Conservation (phyloP, 1,140 invertebrate genomes). For the Zaprionus ornatus region DNA sequence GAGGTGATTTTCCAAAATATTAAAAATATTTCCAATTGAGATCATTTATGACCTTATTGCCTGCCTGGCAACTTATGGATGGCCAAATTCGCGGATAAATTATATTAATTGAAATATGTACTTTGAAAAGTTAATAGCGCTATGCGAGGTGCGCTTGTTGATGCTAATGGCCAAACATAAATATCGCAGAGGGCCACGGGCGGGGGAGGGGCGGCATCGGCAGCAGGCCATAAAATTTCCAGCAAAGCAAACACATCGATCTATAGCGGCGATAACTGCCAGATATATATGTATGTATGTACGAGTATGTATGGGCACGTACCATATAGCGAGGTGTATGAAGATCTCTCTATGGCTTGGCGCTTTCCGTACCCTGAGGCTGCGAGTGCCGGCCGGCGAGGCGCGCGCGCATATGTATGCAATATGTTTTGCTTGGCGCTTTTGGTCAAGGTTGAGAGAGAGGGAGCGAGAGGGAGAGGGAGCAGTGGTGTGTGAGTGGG, state of each 20-base stretch:
- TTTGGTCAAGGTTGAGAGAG: constrained; percentile 37
- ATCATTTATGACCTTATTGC: constrained; percentile 50
- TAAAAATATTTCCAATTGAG: not conserved
- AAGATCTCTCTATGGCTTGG: not conserved
- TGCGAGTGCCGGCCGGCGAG: constrained; percentile 61
- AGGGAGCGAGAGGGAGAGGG: not conserved
- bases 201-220: constrained; percentile 3
- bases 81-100: constrained; percentile 74
- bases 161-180: constrained; percentile 79
- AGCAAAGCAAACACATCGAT: constrained; percentile 18
- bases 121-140: constrained; percentile 75
- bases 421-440: constrained; percentile 62
- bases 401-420: constrained; percentile 76
- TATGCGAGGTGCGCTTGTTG: constrained; percentile 67
- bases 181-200: constrained; percentile 42
- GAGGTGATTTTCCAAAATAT: not conserved
- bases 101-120: constrained; percentile 79
- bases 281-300: constrained; percentile 7
- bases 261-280: constrained; percentile 7
- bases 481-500: not conserved
- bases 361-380: constrained; percentile 1
- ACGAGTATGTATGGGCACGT: constrained; percentile 22
- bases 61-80: constrained; percentile 46
- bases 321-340: constrained; percentile 11
- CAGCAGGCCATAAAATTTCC: constrained; percentile 33